Evolutionary conservation across 37 sponge, comb jelly and placozoan species (phyloP), one percentile per base, ranked within the genome.

Genomic region (Tethya wilhelma): DNA sequence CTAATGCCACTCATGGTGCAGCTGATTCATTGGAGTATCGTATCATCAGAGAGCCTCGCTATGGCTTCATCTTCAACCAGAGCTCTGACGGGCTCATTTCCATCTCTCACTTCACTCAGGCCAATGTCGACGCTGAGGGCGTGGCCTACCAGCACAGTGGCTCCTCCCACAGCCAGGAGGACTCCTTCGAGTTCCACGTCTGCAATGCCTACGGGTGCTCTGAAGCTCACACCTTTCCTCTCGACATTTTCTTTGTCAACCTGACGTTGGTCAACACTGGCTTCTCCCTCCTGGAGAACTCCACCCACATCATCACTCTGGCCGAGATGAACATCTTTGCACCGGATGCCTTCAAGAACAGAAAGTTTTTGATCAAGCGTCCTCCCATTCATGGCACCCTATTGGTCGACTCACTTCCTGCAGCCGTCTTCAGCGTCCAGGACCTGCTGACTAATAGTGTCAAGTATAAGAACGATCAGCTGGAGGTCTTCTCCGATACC

Each of bases 111-210:
- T 89, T 89, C 69, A 84, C 90, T 0, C 80, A 83, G 66, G 63
- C 60, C 12, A 75, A 89, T 9, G 69, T 89, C 17, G 33, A 69
- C 32, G 26, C 40, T 0, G 19, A 55, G 4, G 64, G 26, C n/a
- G 78, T 89, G 4, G 65, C 68, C 32, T 89, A 84, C 59, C 9
- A 62, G 29, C 71, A 78, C 78, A n/a, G 22, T 40, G 26, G 56
- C 14, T 17, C 28, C 2, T 22, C 42, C 3, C 44, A 39, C 37
- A 20, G 23, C 29, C 38, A 59, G 59, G 36, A 59, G 8, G 89
- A 89, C 49, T 19, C 45, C 34, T 78, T 89, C 74, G 65, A 34
- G 9, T 73, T 89, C 49, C 23, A 67, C 22, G 75, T 89, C 39
- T 58, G 75, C 39, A 79, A 77, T 56, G 30, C 5, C 2, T 81